These are phyloP conservation scores for Okapia johnstoni DNA, from an alignment of 2,113 vertebrate genomes.

Conservation along the genomic window DNA sequence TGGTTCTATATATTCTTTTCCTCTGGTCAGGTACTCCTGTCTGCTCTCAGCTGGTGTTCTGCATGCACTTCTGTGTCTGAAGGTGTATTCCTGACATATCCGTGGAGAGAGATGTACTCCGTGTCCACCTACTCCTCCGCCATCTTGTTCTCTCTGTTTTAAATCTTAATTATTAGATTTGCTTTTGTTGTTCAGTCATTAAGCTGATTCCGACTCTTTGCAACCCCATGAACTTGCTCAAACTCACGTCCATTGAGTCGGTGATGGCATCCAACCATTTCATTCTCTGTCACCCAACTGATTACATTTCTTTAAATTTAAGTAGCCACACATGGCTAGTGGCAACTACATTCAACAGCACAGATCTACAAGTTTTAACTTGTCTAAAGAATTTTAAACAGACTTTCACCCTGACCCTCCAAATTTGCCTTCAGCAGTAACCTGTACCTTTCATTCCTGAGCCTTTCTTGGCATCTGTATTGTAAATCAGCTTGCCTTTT, in stretches of 20 bases:
- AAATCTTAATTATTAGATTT: background rate
- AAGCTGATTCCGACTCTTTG: background rate
- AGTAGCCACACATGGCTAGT: background rate
- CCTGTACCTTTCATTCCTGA: background rate
- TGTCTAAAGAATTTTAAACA: background rate
- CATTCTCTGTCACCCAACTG: background rate
- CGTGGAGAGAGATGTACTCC: background rate
- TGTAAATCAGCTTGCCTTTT: background rate
- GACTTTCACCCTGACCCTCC: background rate
- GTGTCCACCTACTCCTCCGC: background rate
- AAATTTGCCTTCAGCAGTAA: background rate
- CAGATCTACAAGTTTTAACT: background rate
- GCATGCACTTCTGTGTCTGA: background rate
- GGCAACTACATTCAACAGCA: background rate
- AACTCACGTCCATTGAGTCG: background rate
- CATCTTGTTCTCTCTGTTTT: background rate
- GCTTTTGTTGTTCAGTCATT: background rate
- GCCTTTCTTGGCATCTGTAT: background rate
- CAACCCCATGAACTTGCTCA: background rate
- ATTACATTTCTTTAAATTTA: background rate
- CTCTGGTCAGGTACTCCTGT: background rate
- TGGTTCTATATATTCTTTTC: background rate
- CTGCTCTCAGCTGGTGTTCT: background rate
- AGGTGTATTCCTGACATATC: background rate
- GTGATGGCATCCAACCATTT: background rate